Conservation (phyloP, 2,888 invertebrate species). For the Drosophila formosana region DNA sequence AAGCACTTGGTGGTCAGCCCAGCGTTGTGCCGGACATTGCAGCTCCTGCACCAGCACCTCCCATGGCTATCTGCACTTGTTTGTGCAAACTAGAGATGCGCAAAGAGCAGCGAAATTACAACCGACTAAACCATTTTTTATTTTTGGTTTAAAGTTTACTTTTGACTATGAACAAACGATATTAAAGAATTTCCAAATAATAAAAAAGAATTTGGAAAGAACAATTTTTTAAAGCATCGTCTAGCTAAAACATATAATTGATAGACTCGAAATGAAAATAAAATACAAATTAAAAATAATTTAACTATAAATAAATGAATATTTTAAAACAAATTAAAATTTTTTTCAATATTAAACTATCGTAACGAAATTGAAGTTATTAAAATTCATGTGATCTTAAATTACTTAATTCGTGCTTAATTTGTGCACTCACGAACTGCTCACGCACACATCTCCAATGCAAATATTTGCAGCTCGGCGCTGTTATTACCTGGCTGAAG, state of each 20-base stretch:
- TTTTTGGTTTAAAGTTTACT: too few species aligned
- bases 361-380: too few species aligned
- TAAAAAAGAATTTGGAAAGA: too few species aligned
- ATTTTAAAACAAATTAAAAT: too few species aligned
- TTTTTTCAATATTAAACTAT: too few species aligned
- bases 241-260: too few species aligned
- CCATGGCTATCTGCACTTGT: constrained; percentile 8
- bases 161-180: too few species aligned
- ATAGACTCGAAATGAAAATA: too few species aligned
- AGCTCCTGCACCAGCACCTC: constrained; percentile 22
- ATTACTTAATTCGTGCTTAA: not conserved
- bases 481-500: constrained; percentile 65
- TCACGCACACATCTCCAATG: constrained; percentile 52
- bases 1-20: constrained; percentile 59
- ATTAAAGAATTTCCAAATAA: too few species aligned
- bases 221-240: too few species aligned
- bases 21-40: constrained; percentile 19
- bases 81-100: constrained; percentile 24
- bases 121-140: not conserved
- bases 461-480: constrained; percentile 51
- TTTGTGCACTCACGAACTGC: not conserved
- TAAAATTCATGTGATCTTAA: not conserved
- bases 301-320: too few species aligned
- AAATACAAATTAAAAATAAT: too few species aligned
- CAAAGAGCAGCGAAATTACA: constrained; percentile 22